phyloP scores from a whole-genome alignment of 92 coral and sea anemone species.

The Hydrozoanthus gracilis region DNA sequence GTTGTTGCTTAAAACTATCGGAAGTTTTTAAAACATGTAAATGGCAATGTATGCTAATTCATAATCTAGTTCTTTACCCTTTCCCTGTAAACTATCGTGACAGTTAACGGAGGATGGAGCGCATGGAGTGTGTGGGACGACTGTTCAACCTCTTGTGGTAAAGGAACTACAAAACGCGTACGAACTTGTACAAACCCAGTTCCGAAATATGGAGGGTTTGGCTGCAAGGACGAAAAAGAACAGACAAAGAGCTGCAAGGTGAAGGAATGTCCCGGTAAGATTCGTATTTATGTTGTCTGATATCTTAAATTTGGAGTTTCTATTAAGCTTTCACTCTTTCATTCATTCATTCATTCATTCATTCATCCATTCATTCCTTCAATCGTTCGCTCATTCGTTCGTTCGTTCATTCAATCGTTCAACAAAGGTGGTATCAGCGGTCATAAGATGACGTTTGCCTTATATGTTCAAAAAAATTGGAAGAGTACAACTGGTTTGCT shows the following conservation, averaged over 20 bases:
- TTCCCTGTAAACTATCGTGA: neutral
- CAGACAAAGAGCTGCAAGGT: neutral
- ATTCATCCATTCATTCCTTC: no score
- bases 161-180: neutral
- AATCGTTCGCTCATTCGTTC: no score
- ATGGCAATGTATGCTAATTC: neutral
- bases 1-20: no score
- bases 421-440: no score
- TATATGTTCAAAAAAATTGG: no score
- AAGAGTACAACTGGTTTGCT: no score
- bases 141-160: constrained; percentile 43
- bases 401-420: neutral
- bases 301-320: no score
- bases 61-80: no score
- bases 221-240: constrained; percentile 2
- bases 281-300: neutral
- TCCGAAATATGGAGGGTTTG: constrained; percentile 42
- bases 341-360: no score
- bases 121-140: constrained; percentile 31
- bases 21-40: no score
- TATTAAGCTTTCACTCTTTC: no score
- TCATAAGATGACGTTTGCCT: no score
- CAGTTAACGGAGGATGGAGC: constrained; percentile 46
- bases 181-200: constrained; percentile 45
- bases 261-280: neutral